Evolutionary conservation across 64 coral and sea anemone species (phyloP), one percentile per base, ranked within the genome.

Genomic region (Dendrophyllia cribrosa): DNA sequence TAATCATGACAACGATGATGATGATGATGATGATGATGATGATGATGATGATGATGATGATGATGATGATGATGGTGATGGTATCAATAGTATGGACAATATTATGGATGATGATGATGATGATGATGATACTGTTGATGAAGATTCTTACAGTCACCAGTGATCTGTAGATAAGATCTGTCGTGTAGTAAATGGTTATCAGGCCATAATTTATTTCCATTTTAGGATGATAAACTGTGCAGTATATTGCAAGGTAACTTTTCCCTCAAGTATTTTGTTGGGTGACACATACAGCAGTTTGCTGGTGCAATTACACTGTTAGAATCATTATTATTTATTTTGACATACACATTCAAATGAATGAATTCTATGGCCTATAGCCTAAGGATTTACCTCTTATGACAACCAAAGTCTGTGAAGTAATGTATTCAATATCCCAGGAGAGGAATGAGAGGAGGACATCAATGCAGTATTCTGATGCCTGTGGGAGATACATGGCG

Each of bases 401-500:
- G 53, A 96, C 91, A 48, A 91, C 83, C 12, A 99, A 70, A 3
- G 97, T 94, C 69, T 99, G 91, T 51, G 97, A 76, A 12, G 94
- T 90, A 59, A 96, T 96, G 45, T 79, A 96, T 20, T 96, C 94
- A 21, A 91, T 87, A 66, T 95, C 91, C 60, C 85, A 90, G 34
- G 94, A 88, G 59, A 99, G 85, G n/a, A 94, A 99, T 9, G 94
- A 93, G 7, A 99, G 82, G 56, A 99, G 26, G 13, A 82, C 96
- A 72, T 96, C 94, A 80, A 99, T 92, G 46, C 94, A 99, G 75
- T 90, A 96, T 59, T 99, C 97, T 59, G 97, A 95, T 70, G 88
- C 82, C 21, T 59, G 50, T 72, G 97, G 88, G 15, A 96, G 94
- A 60, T 72, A 78, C 72, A 91, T 66, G 11, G 97, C 94, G 50